These are phyloP conservation scores for Diloba caeruleocephala DNA, from an alignment of 2,888 invertebrate genomes.

Conservation along the genomic window DNA sequence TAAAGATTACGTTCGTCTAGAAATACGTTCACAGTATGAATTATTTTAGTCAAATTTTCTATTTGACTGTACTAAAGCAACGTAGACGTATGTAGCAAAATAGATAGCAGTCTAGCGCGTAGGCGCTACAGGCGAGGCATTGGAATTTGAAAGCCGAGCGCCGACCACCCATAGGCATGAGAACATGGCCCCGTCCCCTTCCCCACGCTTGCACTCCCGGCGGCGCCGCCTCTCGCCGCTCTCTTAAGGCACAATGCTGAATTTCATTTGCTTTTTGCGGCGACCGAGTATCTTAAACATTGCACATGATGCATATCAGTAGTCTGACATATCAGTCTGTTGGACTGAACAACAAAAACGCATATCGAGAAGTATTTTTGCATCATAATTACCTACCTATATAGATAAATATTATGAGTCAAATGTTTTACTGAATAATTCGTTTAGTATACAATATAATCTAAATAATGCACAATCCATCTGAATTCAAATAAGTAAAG, in stretches of 20 bases:
- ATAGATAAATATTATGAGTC: background rate
- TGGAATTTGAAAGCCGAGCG: constrained; percentile 88
- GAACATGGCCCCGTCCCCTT: constrained; percentile 85
- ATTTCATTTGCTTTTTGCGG: constrained; percentile 84
- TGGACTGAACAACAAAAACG: constrained; percentile 34
- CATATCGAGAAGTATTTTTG: too few species aligned
- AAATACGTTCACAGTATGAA: constrained; percentile 12
- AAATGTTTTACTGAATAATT: too few species aligned
- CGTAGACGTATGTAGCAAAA: constrained; percentile 60
- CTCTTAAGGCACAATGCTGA: constrained; percentile 84
- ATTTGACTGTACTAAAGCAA: constrained; percentile 42
- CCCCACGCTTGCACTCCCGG: constrained; percentile 81
- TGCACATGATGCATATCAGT: constrained; percentile 60
- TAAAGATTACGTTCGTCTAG: constrained; percentile 3
- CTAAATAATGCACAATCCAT: background rate
- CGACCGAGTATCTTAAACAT: constrained; percentile 65
- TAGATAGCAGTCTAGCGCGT: constrained; percentile 77
- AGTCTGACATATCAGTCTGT: constrained; percentile 49
- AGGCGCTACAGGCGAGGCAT: constrained; percentile 86
- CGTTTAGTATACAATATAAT: too few species aligned
- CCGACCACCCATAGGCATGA: constrained; percentile 88
- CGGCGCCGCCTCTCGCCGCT: constrained; percentile 85
- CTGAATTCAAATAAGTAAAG: background rate
- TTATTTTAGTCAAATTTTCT: constrained; percentile 35
- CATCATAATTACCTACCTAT: too few species aligned